Evolutionary conservation across 2,797 vertebrate species (phyloP).

Genomic region (Siniperca obscura): DNA sequence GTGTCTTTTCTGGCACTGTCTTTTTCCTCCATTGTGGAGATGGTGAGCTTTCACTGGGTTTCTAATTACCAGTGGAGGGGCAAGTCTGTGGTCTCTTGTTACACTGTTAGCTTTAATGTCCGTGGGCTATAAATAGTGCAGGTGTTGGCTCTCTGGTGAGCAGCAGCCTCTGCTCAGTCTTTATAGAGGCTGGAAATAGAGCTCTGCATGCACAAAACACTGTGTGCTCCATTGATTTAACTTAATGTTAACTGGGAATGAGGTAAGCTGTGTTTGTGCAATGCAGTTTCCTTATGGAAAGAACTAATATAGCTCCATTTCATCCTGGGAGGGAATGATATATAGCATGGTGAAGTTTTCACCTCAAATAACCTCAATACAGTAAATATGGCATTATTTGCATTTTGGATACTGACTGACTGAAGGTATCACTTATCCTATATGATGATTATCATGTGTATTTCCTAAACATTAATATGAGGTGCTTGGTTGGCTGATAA

Average conservation of each 20-base stretch:
- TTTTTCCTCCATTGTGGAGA: constrained; percentile 39
- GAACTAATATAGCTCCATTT: neutral
- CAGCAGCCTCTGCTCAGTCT: constrained; percentile 44
- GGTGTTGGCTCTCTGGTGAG: constrained; percentile 64
- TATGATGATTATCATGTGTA: neutral
- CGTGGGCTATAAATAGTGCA: constrained; percentile 73
- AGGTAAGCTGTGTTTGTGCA: constrained; percentile 35
- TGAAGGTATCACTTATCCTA: neutral
- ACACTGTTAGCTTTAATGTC: constrained; percentile 72
- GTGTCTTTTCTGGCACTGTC: constrained; percentile 27
- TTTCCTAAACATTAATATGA: neutral
- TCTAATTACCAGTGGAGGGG: constrained; percentile 75
- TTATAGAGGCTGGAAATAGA: constrained; percentile 43
- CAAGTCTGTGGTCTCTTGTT: constrained; percentile 68
- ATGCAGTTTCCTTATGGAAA: constrained; percentile 12
- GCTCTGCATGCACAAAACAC: constrained; percentile 36
- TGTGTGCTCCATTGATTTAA: constrained; percentile 45
- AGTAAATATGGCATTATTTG: neutral
- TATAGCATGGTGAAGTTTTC: neutral
- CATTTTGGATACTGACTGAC: constrained; percentile 2
- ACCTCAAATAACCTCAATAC: neutral
- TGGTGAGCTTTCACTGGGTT: constrained; percentile 54
- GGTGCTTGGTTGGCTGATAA: neutral
- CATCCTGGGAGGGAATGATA: neutral
- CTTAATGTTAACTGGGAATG: constrained; percentile 38